Evolutionary conservation across 1,140 invertebrate species (phyloP), one percentile per base, ranked within the genome.

Genomic region (Drosophila saltans): DNA sequence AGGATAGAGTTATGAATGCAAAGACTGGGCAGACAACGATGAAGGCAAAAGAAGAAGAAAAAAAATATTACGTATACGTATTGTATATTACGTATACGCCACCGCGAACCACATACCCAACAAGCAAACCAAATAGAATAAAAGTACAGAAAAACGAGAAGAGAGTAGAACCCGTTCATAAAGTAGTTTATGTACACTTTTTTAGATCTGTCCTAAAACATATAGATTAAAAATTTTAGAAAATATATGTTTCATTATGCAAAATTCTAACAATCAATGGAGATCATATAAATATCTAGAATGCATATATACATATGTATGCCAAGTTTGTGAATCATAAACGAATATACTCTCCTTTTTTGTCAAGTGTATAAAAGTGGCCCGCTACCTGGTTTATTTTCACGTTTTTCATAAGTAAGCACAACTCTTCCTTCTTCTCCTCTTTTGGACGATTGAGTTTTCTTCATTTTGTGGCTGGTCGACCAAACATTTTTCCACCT

Each of bases 391-490:
- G 43, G 33, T 48, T 4, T 52, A 7, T 6, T 36, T 36, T 3
- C 6, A 6, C 33, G 33, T 36, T 36, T 36, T 36, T 4, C 45
- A 26, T 52, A 52, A 26, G 45, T 52, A 52, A 52, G 45, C 45
- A 41, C 33, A 56, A 41, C 64, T 66, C 52, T 56, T 43, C 9
- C 11, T 72, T 59, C 66, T 65, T 21, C 57, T 40, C 74, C 16
- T 16, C 16, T 16, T 64, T 63, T 61, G 70, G 71, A 78, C 78
- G 78, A 80, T 80, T 80, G 75, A 75, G 72, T 80, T 80, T 80
- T 78, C 72, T 80, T 78, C 78, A 77, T 67, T 69, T 69, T 78
- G 62, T 67, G 61, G 56, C 40, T 66, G 69, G 70, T 66, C 66
- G 48, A 65, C 75, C 70, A 62, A 21, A 55, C 66, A 62, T 72